Evolutionary conservation across 2,888 invertebrate genomes (phyloP).

Genomic region (Megalurothrips usitatus): DNA sequence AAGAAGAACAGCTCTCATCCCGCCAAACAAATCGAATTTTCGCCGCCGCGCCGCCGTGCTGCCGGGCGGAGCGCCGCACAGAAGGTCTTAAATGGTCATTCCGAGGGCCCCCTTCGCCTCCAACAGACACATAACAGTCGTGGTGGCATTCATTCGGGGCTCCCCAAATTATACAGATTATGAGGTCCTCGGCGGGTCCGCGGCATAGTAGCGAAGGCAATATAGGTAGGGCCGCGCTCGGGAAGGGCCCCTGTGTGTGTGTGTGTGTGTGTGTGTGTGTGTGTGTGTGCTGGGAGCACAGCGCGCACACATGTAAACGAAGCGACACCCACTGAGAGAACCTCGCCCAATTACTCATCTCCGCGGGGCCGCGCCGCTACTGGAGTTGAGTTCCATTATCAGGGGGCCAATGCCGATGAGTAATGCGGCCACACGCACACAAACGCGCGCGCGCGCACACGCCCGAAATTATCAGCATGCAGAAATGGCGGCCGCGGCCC

Average conservation of each 20-base stretch:
- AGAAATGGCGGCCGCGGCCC: too few relatives aligned
- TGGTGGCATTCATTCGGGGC: neutral
- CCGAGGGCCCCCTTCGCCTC: neutral
- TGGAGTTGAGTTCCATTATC: conserved; percentile 24
- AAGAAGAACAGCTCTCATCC: neutral
- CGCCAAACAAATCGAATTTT: neutral
- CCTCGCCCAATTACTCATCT: conserved; percentile 14
- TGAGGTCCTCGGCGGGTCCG: neutral
- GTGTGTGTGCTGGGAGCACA: neutral
- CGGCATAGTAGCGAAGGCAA: too few relatives aligned
- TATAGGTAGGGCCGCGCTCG: too few relatives aligned
- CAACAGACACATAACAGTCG: neutral
- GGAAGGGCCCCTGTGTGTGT: neutral
- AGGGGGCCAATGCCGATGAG: neutral
- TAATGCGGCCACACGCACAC: neutral
- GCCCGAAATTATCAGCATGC: too few relatives aligned
- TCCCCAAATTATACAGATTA: conserved; percentile 16
- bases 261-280: neutral
- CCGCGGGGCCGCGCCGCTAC: conserved; percentile 12
- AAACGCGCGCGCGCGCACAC: too few relatives aligned
- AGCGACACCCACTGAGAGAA: conserved; percentile 23
- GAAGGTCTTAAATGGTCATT: neutral
- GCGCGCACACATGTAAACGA: conserved; percentile 1
- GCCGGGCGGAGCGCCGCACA: neutral
- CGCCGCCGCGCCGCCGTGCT: neutral